Conservation (phyloP, 2,888 invertebrate species). For the Scaptomyza caliginosa region DNA sequence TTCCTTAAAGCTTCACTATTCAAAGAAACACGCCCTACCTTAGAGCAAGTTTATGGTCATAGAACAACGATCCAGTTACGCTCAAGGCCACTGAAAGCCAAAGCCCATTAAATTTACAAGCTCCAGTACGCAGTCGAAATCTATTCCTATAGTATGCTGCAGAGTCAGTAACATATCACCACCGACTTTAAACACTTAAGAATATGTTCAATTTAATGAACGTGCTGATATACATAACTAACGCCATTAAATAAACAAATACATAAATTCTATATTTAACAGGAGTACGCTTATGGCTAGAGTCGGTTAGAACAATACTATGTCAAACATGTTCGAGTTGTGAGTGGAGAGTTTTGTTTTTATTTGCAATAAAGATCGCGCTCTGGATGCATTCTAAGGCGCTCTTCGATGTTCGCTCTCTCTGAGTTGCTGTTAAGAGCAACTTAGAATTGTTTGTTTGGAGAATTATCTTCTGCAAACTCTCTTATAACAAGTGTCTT, state of each 20-base stretch:
- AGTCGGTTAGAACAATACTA: neutral
- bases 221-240: neutral
- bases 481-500: slow-evolving; percentile 1
- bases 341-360: slow-evolving; percentile 4
- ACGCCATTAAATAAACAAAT: neutral
- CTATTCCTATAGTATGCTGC: neutral
- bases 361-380: neutral
- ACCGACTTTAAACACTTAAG: neutral
- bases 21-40: no score
- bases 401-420: neutral
- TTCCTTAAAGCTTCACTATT: no score
- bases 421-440: neutral
- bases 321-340: neutral
- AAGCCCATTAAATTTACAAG: neutral
- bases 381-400: no score
- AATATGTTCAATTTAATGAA: slow-evolving; percentile 7
- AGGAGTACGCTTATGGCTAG: no score
- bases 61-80: neutral
- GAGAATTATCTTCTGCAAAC: neutral
- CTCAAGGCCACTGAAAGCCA: neutral
- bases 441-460: neutral
- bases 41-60: neutral
- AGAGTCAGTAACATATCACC: neutral
- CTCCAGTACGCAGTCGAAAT: neutral
- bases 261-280: neutral